Evolutionary conservation across 2,113 vertebrate genomes (phyloP).

Genomic region (Tychaedon coryphoeus): DNA sequence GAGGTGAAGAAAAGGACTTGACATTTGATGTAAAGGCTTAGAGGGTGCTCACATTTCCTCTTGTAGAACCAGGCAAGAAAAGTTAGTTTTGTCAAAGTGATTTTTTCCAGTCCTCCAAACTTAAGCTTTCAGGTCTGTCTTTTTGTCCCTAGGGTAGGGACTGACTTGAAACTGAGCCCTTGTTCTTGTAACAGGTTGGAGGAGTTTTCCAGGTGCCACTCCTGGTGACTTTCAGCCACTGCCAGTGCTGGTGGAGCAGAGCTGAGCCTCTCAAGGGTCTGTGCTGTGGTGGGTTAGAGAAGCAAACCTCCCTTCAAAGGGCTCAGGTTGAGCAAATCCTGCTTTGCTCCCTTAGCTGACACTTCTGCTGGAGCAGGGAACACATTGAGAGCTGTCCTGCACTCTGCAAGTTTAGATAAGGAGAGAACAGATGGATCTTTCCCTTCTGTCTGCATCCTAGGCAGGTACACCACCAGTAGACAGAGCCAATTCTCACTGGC

Average conservation of each 20-base stretch:
- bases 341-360: neutral
- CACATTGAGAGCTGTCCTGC: rapidly evolving
- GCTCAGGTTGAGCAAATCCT: neutral
- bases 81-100: neutral
- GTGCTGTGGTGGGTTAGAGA: neutral
- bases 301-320: neutral
- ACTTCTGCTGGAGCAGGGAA: neutral
- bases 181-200: neutral
- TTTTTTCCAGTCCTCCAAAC: neutral
- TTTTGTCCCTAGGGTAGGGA: neutral
- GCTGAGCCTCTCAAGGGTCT: neutral
- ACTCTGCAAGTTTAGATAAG: no score
- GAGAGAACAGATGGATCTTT: neutral
- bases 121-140: neutral
- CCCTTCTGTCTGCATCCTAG: neutral
- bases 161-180: neutral
- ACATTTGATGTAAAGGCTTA: neutral
- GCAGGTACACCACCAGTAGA: neutral
- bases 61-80: neutral
- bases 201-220: neutral
- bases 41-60: neutral
- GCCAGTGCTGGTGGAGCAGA: neutral
- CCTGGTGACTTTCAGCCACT: neutral
- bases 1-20: neutral
- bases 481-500: neutral